A percentile compares a stretch with the other conserved stretches of the same genome.
Evolutionary conservation across 2,797 vertebrate genomes (phyloP).

Genomic region (Meriones psammophilus): DNA sequence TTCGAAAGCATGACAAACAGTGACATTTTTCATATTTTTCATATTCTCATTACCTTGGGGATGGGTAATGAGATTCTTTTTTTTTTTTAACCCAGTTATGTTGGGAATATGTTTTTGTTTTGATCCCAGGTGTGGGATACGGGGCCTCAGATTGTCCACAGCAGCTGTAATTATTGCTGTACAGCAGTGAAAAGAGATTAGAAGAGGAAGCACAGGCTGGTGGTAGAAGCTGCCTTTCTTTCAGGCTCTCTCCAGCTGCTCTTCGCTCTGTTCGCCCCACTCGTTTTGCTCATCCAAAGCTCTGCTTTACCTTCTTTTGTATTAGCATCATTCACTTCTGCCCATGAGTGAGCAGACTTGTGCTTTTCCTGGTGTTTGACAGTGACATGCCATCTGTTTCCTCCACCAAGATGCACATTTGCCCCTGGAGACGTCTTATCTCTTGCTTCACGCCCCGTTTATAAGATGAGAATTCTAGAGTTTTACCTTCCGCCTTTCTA

Average conservation of each 20-base stretch:
- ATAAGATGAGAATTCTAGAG: not conserved
- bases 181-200: not conserved
- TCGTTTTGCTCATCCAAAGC: not conserved
- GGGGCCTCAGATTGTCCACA: too few relatives aligned
- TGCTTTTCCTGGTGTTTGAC: not conserved
- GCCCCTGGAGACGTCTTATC: not conserved
- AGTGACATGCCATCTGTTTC: not conserved
- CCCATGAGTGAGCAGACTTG: not conserved
- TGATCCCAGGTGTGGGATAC: too few relatives aligned
- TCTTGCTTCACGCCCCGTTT: not conserved
- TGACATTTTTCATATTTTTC: too few relatives aligned
- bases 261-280: not conserved
- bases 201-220: not conserved
- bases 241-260: not conserved
- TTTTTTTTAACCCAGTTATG: too few relatives aligned
- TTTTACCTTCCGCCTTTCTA: not conserved
- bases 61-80: too few relatives aligned
- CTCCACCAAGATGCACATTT: not conserved
- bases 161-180: not conserved
- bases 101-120: too few relatives aligned
- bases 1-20: too few relatives aligned
- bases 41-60: too few relatives aligned
- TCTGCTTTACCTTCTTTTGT: not conserved
- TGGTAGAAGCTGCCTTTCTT: not conserved
- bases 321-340: not conserved